These are phyloP conservation scores for Nephrotoma guestfalica DNA, from an alignment of 2,888 invertebrate species.

Conservation along the genomic window DNA sequence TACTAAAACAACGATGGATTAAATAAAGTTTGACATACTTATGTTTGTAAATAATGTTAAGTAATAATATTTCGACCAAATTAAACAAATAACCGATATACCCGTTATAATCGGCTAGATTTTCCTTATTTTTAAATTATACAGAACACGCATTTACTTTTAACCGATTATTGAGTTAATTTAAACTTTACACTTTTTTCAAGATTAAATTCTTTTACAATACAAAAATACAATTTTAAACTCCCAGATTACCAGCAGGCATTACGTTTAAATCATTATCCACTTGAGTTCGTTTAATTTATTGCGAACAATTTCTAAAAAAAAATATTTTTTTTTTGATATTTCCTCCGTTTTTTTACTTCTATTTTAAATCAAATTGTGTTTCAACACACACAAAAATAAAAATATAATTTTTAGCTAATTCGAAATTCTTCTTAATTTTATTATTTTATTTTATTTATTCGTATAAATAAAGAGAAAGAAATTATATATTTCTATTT, in stretches of 20 bases:
- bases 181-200: not conserved
- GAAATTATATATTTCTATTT: not conserved
- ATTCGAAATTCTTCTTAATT: not conserved
- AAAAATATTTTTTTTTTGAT: not conserved
- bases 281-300: not conserved
- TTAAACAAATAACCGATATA: too few relatives aligned
- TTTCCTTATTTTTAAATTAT: too few relatives aligned
- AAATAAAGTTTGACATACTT: too few relatives aligned
- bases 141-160: not conserved
- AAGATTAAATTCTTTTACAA: not conserved
- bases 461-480: not conserved
- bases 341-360: not conserved
- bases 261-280: not conserved
- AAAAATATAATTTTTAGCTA: not conserved
- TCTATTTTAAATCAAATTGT: not conserved
- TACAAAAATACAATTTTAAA: not conserved
- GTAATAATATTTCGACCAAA: too few relatives aligned
- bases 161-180: not conserved
- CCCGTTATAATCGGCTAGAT: too few relatives aligned
- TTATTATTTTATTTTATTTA: too few relatives aligned
- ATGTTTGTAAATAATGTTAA: too few relatives aligned
- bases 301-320: not conserved
- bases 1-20: too few relatives aligned
- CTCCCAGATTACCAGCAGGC: not conserved
- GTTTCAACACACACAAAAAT: not conserved